Base-by-base conservation (phyloP, 2,113 vertebrate species). In the Mesembrinibis cayennensis region DNA sequence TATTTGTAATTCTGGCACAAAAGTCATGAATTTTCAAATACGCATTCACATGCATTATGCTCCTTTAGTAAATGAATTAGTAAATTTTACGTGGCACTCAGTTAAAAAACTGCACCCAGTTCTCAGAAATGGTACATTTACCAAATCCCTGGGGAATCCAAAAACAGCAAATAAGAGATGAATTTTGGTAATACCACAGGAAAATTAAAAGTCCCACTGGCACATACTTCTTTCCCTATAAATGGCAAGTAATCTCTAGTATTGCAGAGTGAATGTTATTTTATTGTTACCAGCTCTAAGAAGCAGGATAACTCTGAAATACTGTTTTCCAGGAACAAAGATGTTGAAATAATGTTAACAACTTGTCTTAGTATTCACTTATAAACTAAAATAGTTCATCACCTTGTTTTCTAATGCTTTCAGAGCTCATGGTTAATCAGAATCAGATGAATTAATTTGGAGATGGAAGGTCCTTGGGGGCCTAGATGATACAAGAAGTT, bases 11-110 rank as follows among this genome's bases (percentile, higher is more conserved):
- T 72, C 69, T 67, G 36, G 17, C 44, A 71, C 26, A 53, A 45
- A 71, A 76, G 9, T 49, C 13, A 12, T 12, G 40, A 56, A 65
- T 63, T 82, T 61, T 52, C 42, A 55, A 77, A 38, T 23, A 38
- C 4, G 13, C 11, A 15, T 56, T 77, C 16, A 45, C 0, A 0
- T 16, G 30, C 22, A 21, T 34, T 19, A 17, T 2, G 4, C 21
- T 70, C 32, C 49, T 38, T 70, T 19, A 50, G n/a, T 49, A 45
- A 50, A 34, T 30, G 10, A 65, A 80, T 21, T 23, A 40, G 19
- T 6, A 27, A 38, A 72, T 27, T 77, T 69, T 55, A 66, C 0
- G 0, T 16, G 21, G 55, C 3, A 1, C n/a, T 59, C 15, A 21
- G 23, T 47, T 44, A 3, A 58, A 73, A 76, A 89, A 10, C 15